Base-by-base conservation (phyloP, 1,140 invertebrate genomes). In the Drosophila mojavensis region DNA sequence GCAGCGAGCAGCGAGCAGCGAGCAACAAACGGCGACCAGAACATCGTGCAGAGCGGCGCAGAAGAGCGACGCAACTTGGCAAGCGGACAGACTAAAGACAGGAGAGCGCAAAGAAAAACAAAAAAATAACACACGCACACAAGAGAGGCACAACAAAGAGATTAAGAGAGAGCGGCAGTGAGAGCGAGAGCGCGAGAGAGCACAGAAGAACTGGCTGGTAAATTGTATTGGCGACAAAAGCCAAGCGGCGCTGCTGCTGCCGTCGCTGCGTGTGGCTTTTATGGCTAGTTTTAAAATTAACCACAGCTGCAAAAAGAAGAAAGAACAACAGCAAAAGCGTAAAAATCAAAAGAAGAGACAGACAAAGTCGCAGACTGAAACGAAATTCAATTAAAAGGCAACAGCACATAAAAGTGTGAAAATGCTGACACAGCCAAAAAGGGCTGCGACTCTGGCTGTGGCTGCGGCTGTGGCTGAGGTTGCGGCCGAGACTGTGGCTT, bases 201-300 rank as follows among this genome's bases (percentile, higher is more conserved):
- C 53, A 15, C 5, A 4, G 45, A 74, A 76, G 79, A 83, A 79
- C 64, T 55, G 59, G 59, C 64, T 69, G 59, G n/a, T 59, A 69
- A 67, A 85, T 69, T 75, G 64, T 81, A 69, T 70, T 78, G 69
- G 82, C 74, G 71, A 62, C 78, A 75, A 71, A 83, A 85, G 78
- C 65, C 69, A 74, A 69, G 66, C 71, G 65, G 48, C 53, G 67
- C 33, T n/a, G 50, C 17, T 71, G 53, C 82, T 76, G 78, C 75
- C 67, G 50, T 26, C 75, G 53, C 82, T 79, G 78, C 75, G 70
- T 85, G 82, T 76, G 82, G 81, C 71, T 86, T 85, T 85, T 79
- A 78, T 85, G 82, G 82, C 79, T 86, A 86, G 82, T 86, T 86
- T 86, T 86, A 85, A 90, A 90, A 79, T 90, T 81, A 90, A 90